Conservation (phyloP, 2,888 invertebrate species). For the Drosophila pseudotakahashii region DNA sequence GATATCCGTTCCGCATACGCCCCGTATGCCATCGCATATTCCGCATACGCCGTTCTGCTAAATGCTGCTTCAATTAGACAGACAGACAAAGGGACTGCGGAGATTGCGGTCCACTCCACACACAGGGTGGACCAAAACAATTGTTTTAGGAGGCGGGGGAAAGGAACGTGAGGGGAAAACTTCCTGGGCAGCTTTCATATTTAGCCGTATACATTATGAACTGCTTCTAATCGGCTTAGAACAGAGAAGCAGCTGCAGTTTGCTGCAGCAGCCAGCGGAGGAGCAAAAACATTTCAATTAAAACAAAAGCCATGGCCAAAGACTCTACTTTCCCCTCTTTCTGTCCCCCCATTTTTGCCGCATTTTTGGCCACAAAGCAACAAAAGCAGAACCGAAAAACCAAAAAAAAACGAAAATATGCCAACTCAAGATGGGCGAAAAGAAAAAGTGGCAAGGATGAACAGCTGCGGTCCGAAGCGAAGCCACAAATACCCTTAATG, state of each 20-base stretch:
- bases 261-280: constrained; percentile 24
- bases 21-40: constrained; percentile 14
- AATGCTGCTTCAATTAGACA: constrained; percentile 56
- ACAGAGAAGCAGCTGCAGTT: constrained; percentile 28
- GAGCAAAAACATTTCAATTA: constrained; percentile 73
- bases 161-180: constrained; percentile 1
- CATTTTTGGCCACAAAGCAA: constrained; percentile 60
- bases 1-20: constrained; percentile 19
- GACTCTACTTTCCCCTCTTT: constrained; percentile 18
- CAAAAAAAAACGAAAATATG: constrained; percentile 25
- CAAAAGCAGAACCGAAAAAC: constrained; percentile 13
- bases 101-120: constrained; percentile 36
- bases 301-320: constrained; percentile 61
- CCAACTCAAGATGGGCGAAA: constrained; percentile 26
- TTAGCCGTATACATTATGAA: constrained; percentile 69
- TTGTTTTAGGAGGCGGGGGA: constrained; percentile 36
- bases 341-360: constrained; percentile 30
- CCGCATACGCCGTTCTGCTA: constrained; percentile 32
- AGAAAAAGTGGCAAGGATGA: constrained; percentile 11
- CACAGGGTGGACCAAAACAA: constrained; percentile 41
- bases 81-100: constrained; percentile 40
- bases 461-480: constrained; percentile 23
- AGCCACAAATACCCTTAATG: constrained; percentile 33
- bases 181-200: constrained; percentile 48
- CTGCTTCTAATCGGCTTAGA: constrained; percentile 68